Evolutionary conservation across 2,888 invertebrate species (phyloP).

Genomic region (Cephus spinipes): DNA sequence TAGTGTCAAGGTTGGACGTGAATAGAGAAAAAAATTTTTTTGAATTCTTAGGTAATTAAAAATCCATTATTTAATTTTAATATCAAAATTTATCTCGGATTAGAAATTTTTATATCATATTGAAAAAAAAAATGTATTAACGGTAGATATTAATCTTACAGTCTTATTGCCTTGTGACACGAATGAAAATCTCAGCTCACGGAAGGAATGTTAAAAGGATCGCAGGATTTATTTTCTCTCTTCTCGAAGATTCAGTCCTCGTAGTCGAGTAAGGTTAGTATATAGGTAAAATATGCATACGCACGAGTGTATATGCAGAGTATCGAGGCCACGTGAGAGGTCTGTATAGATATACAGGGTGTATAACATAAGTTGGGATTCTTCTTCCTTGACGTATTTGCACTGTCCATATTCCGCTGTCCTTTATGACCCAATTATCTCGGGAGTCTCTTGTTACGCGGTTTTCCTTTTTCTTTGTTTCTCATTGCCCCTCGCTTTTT

Average conservation of each 20-base stretch:
- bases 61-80: no score
- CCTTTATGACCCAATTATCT: neutral
- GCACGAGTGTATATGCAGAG: neutral
- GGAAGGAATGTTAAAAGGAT: neutral
- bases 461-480: neutral
- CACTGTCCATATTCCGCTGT: neutral
- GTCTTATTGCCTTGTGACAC: neutral
- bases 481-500: neutral
- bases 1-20: neutral
- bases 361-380: neutral
- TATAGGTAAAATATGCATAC: neutral
- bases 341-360: neutral
- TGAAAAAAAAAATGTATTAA: neutral
- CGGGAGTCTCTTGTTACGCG: neutral
- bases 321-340: conserved; percentile 4
- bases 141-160: neutral
- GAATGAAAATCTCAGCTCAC: neutral
- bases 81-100: neutral
- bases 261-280: neutral
- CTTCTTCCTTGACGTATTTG: conserved; percentile 4
- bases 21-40: no score
- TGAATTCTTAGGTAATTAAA: no score
- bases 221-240: neutral
- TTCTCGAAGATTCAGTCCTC: neutral
- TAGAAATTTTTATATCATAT: neutral